Conservation (phyloP, 2,113 vertebrate genomes). For the Sclerurus mexicanus region DNA sequence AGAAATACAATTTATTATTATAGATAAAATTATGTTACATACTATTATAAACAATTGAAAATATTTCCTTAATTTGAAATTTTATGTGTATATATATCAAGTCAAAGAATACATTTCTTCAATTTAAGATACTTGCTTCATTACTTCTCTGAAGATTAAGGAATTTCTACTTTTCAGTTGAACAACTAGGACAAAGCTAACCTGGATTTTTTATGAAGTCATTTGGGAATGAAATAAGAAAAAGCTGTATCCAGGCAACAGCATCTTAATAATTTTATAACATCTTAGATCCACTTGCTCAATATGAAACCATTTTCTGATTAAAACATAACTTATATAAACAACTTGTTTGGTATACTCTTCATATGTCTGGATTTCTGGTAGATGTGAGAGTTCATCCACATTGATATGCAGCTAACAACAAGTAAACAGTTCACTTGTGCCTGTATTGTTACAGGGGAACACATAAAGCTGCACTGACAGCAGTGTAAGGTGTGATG, state of each 20-base stretch:
- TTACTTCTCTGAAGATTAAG: not conserved
- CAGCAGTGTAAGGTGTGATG: not conserved
- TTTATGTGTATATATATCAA: not conserved
- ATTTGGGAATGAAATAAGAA: not conserved
- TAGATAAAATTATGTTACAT: not conserved
- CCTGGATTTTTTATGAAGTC: not conserved
- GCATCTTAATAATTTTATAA: not conserved
- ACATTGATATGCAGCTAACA: not conserved
- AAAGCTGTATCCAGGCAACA: not conserved
- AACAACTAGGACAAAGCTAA: not conserved
- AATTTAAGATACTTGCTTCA: not conserved
- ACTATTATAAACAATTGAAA: not conserved
- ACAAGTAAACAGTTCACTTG: not conserved
- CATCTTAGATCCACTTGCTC: not conserved
- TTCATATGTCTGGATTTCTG: not conserved
- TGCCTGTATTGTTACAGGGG: fast-evolving
- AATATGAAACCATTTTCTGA: not conserved
- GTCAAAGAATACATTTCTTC: not conserved
- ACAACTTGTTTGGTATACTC: not conserved
- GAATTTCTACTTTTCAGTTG: not conserved
- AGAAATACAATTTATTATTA: not conserved
- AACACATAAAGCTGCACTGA: not conserved
- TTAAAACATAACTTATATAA: not conserved
- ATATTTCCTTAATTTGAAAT: not conserved
- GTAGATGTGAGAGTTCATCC: not conserved